Percentiles rank a stretch among this genome's conserved stretches.
Conservation (phyloP, 1,140 invertebrate species). For the Drosophila kanapiae region DNA sequence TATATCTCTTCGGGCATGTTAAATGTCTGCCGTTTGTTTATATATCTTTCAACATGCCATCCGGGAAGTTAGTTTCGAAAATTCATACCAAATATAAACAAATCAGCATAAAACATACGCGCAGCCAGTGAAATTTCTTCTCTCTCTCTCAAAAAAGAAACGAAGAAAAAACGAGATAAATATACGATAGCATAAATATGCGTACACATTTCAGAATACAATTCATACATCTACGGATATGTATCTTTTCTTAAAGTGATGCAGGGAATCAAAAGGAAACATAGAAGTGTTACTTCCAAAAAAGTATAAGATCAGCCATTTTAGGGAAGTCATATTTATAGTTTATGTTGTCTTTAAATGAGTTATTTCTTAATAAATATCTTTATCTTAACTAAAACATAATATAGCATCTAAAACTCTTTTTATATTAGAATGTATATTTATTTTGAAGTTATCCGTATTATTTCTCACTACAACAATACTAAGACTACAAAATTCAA, state of each 20-base stretch:
- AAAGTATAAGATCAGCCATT: neutral
- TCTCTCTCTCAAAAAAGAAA: neutral
- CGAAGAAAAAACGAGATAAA: conserved; percentile 33
- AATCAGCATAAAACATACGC: conserved; percentile 80
- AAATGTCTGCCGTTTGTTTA: conserved; percentile 75
- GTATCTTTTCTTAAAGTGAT: conserved; percentile 1
- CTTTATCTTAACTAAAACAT: neutral
- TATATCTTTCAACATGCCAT: conserved; percentile 83
- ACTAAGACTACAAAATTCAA: neutral
- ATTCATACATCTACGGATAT: neutral
- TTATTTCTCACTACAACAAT: too few species aligned
- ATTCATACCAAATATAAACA: conserved; percentile 79
- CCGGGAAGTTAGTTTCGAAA: conserved; percentile 83
- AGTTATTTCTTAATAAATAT: too few species aligned
- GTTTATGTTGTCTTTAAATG: neutral
- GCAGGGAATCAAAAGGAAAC: neutral
- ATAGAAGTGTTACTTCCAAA: neutral
- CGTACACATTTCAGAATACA: neutral
- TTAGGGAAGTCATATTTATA: neutral
- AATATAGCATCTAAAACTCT: neutral
- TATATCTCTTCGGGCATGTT: conserved; percentile 52
- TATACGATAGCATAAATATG: conserved; percentile 32
- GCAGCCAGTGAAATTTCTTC: conserved; percentile 54
- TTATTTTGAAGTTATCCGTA: neutral
- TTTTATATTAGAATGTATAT: too few species aligned